Evolutionary conservation across 2,888 invertebrate species (phyloP).

Genomic region (Drosophila robusta): DNA sequence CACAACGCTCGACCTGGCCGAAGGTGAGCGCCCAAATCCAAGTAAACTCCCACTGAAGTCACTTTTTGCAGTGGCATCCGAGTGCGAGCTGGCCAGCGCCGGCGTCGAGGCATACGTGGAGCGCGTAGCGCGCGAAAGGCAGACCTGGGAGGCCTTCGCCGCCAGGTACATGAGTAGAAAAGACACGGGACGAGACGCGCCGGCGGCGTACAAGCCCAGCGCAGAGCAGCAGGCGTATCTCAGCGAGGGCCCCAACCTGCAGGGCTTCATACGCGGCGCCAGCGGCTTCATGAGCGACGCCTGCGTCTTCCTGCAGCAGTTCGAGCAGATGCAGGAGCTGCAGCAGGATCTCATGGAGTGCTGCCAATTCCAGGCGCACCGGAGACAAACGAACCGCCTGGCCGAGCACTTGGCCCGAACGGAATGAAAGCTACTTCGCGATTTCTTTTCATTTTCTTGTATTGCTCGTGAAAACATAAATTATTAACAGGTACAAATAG

Average conservation of each 20-base stretch:
- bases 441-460: not conserved
- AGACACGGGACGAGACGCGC: slow-evolving; percentile 2
- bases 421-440: not conserved
- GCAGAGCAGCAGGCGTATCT: slow-evolving; percentile 72
- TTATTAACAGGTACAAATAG: slow-evolving; percentile 18
- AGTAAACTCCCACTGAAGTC: not conserved
- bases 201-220: slow-evolving; percentile 41
- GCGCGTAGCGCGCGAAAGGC: slow-evolving; percentile 57
- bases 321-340: slow-evolving; percentile 58
- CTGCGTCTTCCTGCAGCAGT: slow-evolving; percentile 61
- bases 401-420: slow-evolving; percentile 40
- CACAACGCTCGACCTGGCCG: slow-evolving; percentile 14
- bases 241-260: slow-evolving; percentile 63
- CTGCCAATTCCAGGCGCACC: slow-evolving; percentile 41
- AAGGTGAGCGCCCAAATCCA: slow-evolving; percentile 3
- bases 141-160: slow-evolving; percentile 60
- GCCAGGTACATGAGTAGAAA: slow-evolving; percentile 5
- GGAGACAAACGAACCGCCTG: slow-evolving; percentile 29
- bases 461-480: not conserved
- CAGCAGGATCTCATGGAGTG: slow-evolving; percentile 56
- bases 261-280: slow-evolving; percentile 68
- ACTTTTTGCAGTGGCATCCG: slow-evolving; percentile 4
- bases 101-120: slow-evolving; percentile 43
- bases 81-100: not conserved
- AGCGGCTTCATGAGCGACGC: slow-evolving; percentile 68